Percentiles rank a stretch among this genome's conserved stretches.
Conservation (phyloP, 2,888 invertebrate genomes). For the Pristionchus japonicus region DNA sequence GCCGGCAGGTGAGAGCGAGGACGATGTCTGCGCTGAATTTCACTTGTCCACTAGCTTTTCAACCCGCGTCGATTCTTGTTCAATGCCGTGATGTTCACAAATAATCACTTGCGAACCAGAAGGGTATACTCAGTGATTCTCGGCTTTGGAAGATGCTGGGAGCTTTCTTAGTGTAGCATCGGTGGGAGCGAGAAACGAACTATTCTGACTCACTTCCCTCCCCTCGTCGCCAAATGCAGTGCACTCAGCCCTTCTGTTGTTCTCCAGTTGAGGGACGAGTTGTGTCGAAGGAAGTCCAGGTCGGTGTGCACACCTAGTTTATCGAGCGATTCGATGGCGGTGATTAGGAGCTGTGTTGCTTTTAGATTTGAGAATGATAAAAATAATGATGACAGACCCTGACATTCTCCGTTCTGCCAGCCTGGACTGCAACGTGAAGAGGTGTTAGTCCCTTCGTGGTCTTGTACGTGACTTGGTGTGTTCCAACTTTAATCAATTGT, state of each 20-base stretch:
- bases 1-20: neutral
- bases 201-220: constrained; percentile 66
- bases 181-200: no score
- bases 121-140: no score
- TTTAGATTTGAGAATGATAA: no score
- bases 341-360: constrained; percentile 49
- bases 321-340: constrained; percentile 49
- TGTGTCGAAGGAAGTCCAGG: neutral
- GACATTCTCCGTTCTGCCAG: constrained; percentile 61
- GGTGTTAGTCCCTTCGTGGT: constrained; percentile 59
- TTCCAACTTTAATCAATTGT: neutral
- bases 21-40: neutral
- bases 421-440: constrained; percentile 63
- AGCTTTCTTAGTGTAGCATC: no score
- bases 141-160: no score
- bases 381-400: constrained; percentile 45
- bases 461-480: neutral
- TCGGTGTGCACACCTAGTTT: neutral
- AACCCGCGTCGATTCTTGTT: no score
- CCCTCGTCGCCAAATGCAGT: constrained; percentile 76
- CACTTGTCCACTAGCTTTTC: no score
- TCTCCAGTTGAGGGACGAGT: constrained; percentile 58
- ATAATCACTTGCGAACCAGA: no score
- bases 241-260: constrained; percentile 74
- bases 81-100: no score